phyloP scores from a whole-genome alignment of 2,113 vertebrate genomes.

The Hippolais icterina region DNA sequence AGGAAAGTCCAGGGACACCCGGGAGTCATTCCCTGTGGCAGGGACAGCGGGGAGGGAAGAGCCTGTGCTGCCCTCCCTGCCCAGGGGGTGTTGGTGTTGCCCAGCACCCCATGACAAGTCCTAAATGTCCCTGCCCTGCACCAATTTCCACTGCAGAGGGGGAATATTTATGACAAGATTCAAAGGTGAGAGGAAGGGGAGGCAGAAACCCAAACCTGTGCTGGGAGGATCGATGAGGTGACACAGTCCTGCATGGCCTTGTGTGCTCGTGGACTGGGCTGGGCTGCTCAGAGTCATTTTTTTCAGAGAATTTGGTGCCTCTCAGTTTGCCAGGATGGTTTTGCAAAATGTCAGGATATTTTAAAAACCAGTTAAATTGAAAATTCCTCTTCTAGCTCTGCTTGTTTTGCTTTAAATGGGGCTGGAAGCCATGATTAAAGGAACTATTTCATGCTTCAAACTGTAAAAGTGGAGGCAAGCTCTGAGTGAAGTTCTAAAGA shows the following conservation, averaged over 20 bases:
- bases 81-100: neutral
- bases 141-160: neutral
- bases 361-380: neutral
- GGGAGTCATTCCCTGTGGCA: neutral
- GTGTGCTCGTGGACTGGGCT: neutral
- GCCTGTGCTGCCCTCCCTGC: neutral
- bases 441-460: neutral
- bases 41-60: neutral
- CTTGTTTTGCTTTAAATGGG: neutral
- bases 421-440: neutral
- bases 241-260: neutral
- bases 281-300: neutral
- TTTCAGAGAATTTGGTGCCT: neutral
- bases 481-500: neutral
- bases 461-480: neutral
- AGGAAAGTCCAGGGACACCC: neutral
- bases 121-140: neutral
- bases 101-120: neutral
- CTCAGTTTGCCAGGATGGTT: neutral
- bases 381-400: neutral
- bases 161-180: conserved; percentile 33
- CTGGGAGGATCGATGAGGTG: conserved; percentile 50
- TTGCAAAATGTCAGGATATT: neutral
- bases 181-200: neutral
- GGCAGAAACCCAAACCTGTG: conserved; percentile 10